Conservation (phyloP, 2,888 invertebrate species). For the Isoperla grammatica region DNA sequence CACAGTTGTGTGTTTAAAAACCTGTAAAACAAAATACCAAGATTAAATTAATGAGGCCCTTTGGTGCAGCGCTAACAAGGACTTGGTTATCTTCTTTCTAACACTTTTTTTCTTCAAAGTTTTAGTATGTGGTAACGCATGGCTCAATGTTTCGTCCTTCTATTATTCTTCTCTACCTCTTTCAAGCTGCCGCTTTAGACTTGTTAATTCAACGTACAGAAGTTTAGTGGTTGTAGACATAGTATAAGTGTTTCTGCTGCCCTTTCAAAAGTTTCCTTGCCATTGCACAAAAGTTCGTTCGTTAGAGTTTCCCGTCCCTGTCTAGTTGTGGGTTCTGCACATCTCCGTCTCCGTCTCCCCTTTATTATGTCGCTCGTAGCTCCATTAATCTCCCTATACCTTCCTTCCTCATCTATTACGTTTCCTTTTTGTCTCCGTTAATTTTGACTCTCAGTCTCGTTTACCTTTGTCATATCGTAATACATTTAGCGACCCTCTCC, state of each 20-base stretch:
- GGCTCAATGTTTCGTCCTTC: not conserved
- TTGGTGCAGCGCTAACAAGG: not conserved
- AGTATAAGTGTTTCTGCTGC: slow-evolving; percentile 23
- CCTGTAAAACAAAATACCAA: slow-evolving; percentile 2
- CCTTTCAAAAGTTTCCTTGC: slow-evolving; percentile 20
- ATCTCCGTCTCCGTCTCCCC: not conserved
- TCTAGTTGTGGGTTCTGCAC: too few relatives aligned
- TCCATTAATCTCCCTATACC: slow-evolving; percentile 19
- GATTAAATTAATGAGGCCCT: slow-evolving; percentile 5
- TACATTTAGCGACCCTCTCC: slow-evolving; percentile 14
- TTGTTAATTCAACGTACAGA: slow-evolving; percentile 1
- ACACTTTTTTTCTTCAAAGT: not conserved
- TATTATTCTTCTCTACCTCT: slow-evolving; percentile 1
- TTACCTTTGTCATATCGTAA: slow-evolving; percentile 25
- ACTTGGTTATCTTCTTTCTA: slow-evolving; percentile 3
- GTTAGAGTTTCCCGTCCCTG: slow-evolving; percentile 7
- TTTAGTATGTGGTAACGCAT: not conserved
- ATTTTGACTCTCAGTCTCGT: slow-evolving; percentile 15
- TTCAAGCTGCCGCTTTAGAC: not conserved
- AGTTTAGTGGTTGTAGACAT: slow-evolving; percentile 17
- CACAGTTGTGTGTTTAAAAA: not conserved
- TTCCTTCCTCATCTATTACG: slow-evolving; percentile 18
- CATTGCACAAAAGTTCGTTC: slow-evolving; percentile 21
- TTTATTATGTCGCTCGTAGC: slow-evolving; percentile 17
- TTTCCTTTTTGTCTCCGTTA: slow-evolving; percentile 22